Evolutionary conservation across 2,888 invertebrate species (phyloP).

Genomic region (Agriotes lineatus): DNA sequence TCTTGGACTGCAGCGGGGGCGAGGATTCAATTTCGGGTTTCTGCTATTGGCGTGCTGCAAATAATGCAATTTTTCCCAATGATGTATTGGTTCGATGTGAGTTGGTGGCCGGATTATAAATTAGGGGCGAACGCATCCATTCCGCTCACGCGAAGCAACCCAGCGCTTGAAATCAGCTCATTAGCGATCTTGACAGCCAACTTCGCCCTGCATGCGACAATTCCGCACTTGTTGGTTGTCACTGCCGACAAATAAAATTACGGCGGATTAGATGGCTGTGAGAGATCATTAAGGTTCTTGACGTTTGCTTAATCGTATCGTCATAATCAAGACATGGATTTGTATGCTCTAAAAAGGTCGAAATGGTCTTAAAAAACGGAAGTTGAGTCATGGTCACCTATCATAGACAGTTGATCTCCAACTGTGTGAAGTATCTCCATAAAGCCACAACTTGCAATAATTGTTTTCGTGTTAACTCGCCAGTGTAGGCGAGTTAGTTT

Average conservation of each 20-base stretch:
- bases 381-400: no score
- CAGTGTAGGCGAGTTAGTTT: no score
- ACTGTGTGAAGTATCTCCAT: no score
- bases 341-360: no score
- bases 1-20: no score
- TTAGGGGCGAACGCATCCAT: slow-evolving; percentile 13
- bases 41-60: slow-evolving; percentile 22
- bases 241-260: slow-evolving; percentile 2
- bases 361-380: no score
- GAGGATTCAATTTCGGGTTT: slow-evolving; percentile 18
- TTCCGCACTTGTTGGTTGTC: slow-evolving; percentile 24
- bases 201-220: slow-evolving; percentile 18
- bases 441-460: no score
- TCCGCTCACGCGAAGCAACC: slow-evolving; percentile 19
- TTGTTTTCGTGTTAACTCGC: no score
- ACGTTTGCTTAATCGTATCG: no score
- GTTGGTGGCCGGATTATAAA: slow-evolving; percentile 13
- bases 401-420: no score
- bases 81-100: slow-evolving; percentile 24
- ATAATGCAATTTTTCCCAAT: slow-evolving; percentile 23
- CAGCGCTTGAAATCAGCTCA: slow-evolving; percentile 24
- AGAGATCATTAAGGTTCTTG: not conserved
- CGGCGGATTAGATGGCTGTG: not conserved
- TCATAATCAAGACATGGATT: no score
- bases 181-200: slow-evolving; percentile 23